Conservation (phyloP, 1,140 invertebrate species). For the Batillaria attramentaria region DNA sequence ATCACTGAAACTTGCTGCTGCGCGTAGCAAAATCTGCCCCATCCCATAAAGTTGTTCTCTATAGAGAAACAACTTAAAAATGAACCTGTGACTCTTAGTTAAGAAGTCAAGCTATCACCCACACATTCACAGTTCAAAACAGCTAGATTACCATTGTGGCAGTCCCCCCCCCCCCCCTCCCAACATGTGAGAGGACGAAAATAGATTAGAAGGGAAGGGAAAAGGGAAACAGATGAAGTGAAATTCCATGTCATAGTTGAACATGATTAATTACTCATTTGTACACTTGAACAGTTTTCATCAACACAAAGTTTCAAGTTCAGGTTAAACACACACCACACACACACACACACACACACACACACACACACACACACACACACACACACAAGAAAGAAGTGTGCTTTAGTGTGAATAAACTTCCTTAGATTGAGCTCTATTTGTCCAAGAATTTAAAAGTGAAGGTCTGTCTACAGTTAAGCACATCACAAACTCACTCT, state of each 20-base stretch:
- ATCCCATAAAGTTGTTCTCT: too few species aligned
- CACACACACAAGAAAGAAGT: background rate
- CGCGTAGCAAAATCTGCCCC: too few species aligned
- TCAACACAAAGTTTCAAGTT: background rate
- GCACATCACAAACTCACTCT: background rate
- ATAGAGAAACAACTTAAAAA: too few species aligned
- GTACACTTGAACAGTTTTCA: background rate
- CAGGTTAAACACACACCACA: background rate
- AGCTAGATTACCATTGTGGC: background rate
- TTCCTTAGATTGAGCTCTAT: background rate
- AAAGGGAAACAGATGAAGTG: background rate
- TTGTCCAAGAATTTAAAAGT: background rate
- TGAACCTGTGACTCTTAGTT: background rate
- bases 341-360: background rate
- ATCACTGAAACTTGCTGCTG: too few species aligned
- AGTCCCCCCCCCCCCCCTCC: too few species aligned
- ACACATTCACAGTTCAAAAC: background rate
- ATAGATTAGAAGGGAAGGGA: background rate
- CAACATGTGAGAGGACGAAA: too few species aligned
- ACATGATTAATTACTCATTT: background rate
- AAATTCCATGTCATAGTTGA: too few species aligned
- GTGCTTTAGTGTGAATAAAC: background rate
- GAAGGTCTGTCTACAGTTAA: background rate
- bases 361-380: background rate
- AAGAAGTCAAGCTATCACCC: background rate